Conservation (phyloP, 2,113 vertebrate genomes). For the Protobothrops mucrosquamatus region DNA sequence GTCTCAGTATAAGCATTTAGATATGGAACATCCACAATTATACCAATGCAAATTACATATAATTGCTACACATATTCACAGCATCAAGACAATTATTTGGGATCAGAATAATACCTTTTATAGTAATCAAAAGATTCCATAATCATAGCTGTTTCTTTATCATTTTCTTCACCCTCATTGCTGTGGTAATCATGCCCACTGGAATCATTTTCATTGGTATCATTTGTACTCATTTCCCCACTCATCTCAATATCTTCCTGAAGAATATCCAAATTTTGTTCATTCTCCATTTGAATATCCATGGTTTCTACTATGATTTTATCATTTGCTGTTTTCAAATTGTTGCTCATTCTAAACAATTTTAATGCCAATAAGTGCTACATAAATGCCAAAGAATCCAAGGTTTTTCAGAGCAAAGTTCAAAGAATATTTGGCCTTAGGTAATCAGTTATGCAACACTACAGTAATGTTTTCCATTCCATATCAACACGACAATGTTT, state of each 20-base stretch:
- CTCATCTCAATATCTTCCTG: slow-evolving; percentile 89
- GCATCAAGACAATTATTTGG: background rate
- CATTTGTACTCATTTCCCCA: slow-evolving; percentile 79
- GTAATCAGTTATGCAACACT: background rate
- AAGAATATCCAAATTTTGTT: slow-evolving; percentile 55
- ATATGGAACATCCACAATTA: background rate
- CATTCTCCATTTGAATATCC: slow-evolving; percentile 68
- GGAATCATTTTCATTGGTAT: slow-evolving; percentile 69
- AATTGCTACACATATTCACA: background rate
- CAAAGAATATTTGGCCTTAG: background rate
- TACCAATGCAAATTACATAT: background rate
- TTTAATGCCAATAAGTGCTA: slow-evolving; percentile 39
- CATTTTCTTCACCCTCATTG: slow-evolving; percentile 75
- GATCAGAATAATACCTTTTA: slow-evolving; percentile 76
- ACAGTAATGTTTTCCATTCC: background rate
- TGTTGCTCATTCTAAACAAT: slow-evolving; percentile 73
- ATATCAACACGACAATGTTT: background rate
- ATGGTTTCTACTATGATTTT: slow-evolving; percentile 72
- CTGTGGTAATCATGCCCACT: slow-evolving; percentile 77
- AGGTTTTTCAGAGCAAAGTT: slow-evolving; percentile 16
- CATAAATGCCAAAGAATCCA: slow-evolving; percentile 43
- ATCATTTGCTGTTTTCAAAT: slow-evolving; percentile 57
- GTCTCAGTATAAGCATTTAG: background rate
- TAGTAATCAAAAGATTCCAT: slow-evolving; percentile 74
- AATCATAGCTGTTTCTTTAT: slow-evolving; percentile 78